phyloP scores from a whole-genome alignment of 2,113 vertebrate species.

The Gasterosteus aculeatus region DNA sequence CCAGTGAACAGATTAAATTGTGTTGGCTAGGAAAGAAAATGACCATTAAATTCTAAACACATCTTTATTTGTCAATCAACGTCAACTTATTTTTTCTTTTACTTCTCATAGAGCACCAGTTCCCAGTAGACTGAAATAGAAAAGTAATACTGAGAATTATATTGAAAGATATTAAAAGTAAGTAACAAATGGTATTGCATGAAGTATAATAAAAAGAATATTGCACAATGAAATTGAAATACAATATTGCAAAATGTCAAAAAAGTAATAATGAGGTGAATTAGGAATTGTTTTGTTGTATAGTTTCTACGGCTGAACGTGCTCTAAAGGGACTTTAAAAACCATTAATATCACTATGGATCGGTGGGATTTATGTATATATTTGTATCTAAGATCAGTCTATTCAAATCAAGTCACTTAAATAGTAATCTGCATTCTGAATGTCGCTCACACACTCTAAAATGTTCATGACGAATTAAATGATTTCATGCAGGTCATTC shows the following conservation, averaged over 20 bases:
- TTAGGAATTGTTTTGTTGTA: neutral
- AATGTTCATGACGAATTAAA: too few relatives aligned
- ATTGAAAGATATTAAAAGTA: neutral
- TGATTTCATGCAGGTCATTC: neutral
- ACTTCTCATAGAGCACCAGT: neutral
- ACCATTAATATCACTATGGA: too few relatives aligned
- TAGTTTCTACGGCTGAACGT: neutral
- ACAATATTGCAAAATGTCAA: neutral
- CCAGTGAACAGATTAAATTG: too few relatives aligned
- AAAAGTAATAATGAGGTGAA: neutral
- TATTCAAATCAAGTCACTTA: neutral
- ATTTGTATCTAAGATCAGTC: neutral
- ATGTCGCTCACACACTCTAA: neutral
- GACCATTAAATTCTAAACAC: too few relatives aligned
- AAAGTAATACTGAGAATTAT: neutral
- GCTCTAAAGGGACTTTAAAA: neutral
- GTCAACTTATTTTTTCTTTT: too few relatives aligned
- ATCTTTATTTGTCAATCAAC: too few relatives aligned
- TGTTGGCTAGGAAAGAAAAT: too few relatives aligned
- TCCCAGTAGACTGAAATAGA: neutral
- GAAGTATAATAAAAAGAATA: neutral
- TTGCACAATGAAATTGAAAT: neutral
- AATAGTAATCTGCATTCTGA: neutral
- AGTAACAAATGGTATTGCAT: neutral
- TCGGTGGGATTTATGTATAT: too few relatives aligned